Conservation (phyloP, 1,140 invertebrate species). For the Heliconius melpomene region DNA sequence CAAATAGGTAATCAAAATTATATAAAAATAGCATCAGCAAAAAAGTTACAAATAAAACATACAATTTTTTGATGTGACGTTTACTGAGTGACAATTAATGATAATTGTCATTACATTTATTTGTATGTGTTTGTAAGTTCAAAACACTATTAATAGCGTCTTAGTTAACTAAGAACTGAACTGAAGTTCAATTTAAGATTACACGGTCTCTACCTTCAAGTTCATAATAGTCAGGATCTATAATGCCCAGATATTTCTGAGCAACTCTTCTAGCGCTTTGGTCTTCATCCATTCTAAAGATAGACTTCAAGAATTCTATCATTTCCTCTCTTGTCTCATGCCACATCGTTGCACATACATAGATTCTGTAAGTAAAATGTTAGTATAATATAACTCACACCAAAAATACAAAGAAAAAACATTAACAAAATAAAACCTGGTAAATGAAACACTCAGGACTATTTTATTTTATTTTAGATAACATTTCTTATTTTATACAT, state of each 20-base stretch:
- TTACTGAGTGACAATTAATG: no score
- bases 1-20: no score
- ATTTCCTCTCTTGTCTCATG: constrained; percentile 98
- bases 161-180: no score
- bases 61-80: no score
- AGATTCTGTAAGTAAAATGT: constrained; percentile 85
- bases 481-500: no score
- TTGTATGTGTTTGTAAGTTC: no score
- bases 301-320: constrained; percentile 95
- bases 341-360: constrained; percentile 99
- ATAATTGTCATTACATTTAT: no score
- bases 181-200: no score
- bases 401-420: background rate
- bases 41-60: no score
- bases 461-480: background rate
- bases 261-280: constrained; percentile 95
- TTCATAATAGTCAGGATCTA: constrained; percentile 98
- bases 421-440: background rate
- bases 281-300: constrained; percentile 95
- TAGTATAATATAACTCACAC: background rate
- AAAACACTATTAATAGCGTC: no score
- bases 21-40: no score
- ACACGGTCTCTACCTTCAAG: constrained; percentile 89
- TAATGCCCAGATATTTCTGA: constrained; percentile 94
- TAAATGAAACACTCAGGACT: background rate